A percentile compares a stretch with the other conserved stretches of the same genome.
phyloP scores from a whole-genome alignment of 2,797 vertebrate species.

The Acanthis flammea region DNA sequence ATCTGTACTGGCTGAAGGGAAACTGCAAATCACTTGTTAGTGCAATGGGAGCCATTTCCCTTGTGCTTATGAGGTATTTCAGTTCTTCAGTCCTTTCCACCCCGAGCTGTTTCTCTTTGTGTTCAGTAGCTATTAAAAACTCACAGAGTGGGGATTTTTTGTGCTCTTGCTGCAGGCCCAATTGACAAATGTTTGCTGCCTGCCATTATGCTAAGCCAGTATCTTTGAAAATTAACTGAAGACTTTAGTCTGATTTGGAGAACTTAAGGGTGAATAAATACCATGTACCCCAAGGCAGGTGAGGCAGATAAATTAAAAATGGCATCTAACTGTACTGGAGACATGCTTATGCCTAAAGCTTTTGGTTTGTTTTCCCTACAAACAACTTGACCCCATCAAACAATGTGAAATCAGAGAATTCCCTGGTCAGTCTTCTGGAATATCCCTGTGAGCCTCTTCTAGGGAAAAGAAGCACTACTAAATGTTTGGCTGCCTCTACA shows the following conservation, averaged over 20 bases:
- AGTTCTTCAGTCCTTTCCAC: not conserved
- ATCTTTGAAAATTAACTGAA: not conserved
- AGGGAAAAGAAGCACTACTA: not conserved
- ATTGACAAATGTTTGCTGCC: not conserved
- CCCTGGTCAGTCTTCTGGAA: not conserved
- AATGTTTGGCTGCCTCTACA: not conserved
- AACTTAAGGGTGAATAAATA: not conserved
- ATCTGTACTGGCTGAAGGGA: not conserved
- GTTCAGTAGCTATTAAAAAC: conserved; percentile 14
- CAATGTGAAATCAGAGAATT: not conserved
- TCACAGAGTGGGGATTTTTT: not conserved
- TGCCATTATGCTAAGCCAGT: not conserved
- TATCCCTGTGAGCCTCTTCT: not conserved
- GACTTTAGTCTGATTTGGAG: not conserved
- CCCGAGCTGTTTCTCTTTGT: not conserved
- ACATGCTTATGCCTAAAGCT: not conserved
- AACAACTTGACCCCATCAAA: not conserved
- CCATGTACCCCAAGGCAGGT: not conserved
- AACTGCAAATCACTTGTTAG: not conserved
- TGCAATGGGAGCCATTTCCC: not conserved
- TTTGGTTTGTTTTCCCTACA: not conserved
- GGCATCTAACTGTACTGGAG: not conserved
- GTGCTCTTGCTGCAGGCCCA: not conserved
- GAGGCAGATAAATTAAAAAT: not conserved
- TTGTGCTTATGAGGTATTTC: not conserved